Percentiles rank a stretch among this genome's conserved stretches.
These are phyloP conservation scores for Thymelicus acteon DNA, from an alignment of 2,888 invertebrate genomes.

Conservation along the genomic window DNA sequence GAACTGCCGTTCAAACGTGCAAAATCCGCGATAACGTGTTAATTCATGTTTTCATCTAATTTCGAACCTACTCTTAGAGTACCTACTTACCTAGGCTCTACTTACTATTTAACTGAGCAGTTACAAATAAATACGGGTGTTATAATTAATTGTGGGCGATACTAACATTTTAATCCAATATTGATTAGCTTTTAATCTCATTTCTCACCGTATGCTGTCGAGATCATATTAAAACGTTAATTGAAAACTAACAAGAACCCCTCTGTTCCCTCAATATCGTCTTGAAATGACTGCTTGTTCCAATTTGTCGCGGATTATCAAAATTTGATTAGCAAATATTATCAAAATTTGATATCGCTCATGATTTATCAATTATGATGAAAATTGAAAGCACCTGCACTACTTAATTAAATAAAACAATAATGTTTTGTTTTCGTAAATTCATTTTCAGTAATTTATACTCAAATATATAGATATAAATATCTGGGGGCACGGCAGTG, in stretches of 20 bases:
- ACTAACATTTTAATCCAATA: conserved; percentile 7
- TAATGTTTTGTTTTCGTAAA: not conserved
- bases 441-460: no score
- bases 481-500: no score
- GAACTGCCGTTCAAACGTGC: no score
- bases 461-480: no score
- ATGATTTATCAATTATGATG: not conserved
- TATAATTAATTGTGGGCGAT: no score
- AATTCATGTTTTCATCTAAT: no score
- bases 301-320: conserved; percentile 40
- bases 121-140: no score
- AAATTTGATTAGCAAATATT: conserved; percentile 13
- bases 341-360: conserved; percentile 27
- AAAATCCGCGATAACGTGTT: no score
- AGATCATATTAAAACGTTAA: conserved; percentile 39
- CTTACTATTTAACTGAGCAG: no score
- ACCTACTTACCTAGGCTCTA: no score
- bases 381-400: conserved; percentile 4
- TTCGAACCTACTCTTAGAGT: no score
- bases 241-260: conserved; percentile 46
- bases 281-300: conserved; percentile 57
- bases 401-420: conserved; percentile 8
- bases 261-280: conserved; percentile 39
- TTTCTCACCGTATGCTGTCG: conserved; percentile 31
- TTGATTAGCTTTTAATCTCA: conserved; percentile 22